Percentiles rank a stretch among this genome's conserved stretches.
phyloP scores from a whole-genome alignment of 2,113 vertebrate species.

The Okapia johnstoni region DNA sequence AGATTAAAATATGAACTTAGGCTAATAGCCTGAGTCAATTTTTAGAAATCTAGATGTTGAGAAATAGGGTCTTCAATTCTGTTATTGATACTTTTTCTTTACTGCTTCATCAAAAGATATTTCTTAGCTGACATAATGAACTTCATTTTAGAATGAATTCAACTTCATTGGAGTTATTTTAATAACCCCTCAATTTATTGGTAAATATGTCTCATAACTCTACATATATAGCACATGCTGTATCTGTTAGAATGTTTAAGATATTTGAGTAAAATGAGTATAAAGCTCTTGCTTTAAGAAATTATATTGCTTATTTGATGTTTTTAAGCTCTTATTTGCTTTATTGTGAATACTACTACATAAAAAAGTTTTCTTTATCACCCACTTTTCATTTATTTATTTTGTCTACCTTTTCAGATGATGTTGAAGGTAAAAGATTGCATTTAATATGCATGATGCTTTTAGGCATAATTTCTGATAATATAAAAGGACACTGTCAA shows the following conservation, averaged over 20 bases:
- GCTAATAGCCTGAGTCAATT: neutral
- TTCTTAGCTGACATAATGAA: neutral
- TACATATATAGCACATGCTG: neutral
- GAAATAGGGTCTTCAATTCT: neutral
- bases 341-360: constrained; percentile 49
- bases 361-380: constrained; percentile 70
- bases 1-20: neutral
- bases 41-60: neutral
- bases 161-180: constrained; percentile 3
- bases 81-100: neutral
- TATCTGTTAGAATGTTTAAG: neutral
- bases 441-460: constrained; percentile 81
- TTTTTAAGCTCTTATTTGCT: constrained; percentile 40
- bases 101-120: neutral
- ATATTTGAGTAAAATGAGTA: neutral
- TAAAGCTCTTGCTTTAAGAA: neutral
- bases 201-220: neutral
- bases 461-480: constrained; percentile 61
- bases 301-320: neutral
- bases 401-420: constrained; percentile 90
- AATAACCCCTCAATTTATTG: neutral
- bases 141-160: neutral
- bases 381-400: constrained; percentile 73
- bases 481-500: constrained; percentile 76
- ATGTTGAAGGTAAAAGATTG: constrained; percentile 95